These are phyloP conservation scores for Xiphias gladius DNA, from an alignment of 2,113 vertebrate species.

Conservation along the genomic window DNA sequence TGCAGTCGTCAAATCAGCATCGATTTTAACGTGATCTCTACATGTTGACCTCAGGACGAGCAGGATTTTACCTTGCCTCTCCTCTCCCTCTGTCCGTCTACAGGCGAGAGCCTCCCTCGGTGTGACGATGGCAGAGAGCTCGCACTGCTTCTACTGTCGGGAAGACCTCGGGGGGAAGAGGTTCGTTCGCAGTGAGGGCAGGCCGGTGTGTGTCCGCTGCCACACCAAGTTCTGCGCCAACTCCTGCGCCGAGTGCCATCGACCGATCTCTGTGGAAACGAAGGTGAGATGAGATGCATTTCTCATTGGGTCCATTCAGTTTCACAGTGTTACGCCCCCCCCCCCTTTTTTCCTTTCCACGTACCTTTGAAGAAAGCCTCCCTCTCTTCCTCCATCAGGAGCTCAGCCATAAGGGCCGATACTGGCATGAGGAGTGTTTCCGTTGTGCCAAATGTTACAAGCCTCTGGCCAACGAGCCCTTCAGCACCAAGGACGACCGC, in stretches of 20 bases:
- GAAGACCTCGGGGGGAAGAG: conserved; percentile 92
- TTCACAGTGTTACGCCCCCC: neutral
- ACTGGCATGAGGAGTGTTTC: conserved; percentile 96
- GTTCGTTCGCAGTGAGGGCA: conserved; percentile 92
- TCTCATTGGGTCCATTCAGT: neutral
- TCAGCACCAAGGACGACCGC: conserved; percentile 92
- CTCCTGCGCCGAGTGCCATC: conserved; percentile 91
- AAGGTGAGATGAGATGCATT: conserved; percentile 77
- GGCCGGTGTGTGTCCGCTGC: conserved; percentile 93
- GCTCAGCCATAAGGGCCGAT: conserved; percentile 92
- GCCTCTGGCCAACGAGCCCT: conserved; percentile 93
- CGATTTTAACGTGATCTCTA: neutral
- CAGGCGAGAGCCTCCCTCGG: conserved; percentile 67
- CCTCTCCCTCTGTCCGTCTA: neutral
- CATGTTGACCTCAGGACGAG: neutral
- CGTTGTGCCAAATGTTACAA: conserved; percentile 92
- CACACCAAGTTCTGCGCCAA: conserved; percentile 96
- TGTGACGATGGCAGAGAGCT: conserved; percentile 90
- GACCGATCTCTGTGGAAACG: conserved; percentile 91
- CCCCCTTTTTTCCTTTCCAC: neutral
- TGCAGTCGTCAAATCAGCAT: neutral
- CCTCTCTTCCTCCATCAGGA: conserved; percentile 83
- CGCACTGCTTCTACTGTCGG: conserved; percentile 93
- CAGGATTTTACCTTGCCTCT: neutral
- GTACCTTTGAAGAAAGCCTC: neutral